Percentiles rank a stretch among this genome's conserved stretches.
These are phyloP conservation scores for Benitochromis conjunctus DNA, from an alignment of 2,113 vertebrate species.

Conservation along the genomic window DNA sequence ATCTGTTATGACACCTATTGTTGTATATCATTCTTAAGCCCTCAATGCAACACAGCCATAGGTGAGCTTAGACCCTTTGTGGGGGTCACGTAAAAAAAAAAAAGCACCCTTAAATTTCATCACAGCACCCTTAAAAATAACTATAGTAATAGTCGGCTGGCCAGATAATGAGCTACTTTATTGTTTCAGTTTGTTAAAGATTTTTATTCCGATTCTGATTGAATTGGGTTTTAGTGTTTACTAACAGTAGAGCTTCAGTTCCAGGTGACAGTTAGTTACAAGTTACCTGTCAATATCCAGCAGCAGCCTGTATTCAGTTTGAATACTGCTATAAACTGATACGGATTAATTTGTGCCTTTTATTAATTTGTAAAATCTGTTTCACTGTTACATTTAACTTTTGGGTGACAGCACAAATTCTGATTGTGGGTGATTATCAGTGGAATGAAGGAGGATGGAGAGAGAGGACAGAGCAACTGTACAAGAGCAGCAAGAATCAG, in stretches of 20 bases:
- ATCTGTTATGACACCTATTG: neutral
- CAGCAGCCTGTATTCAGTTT: neutral
- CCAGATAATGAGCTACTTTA: neutral
- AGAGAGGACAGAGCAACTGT: neutral
- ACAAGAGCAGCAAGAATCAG: neutral
- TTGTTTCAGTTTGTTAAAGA: neutral
- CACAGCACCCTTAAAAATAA: neutral
- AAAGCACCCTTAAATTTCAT: neutral
- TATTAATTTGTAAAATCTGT: accelerated
- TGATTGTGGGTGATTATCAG: neutral
- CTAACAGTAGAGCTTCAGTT: neutral
- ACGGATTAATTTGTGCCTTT: neutral
- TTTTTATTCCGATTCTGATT: neutral
- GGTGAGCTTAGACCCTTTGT: neutral
- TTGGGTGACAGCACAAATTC: neutral
- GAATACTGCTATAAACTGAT: neutral
- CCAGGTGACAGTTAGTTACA: neutral
- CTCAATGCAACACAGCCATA: neutral
- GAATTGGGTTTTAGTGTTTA: neutral
- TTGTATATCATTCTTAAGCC: neutral
- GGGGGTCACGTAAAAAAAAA: neutral
- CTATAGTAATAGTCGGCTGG: neutral
- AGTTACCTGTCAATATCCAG: neutral
- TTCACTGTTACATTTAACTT: accelerated
- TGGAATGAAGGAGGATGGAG: neutral